phyloP scores from a whole-genome alignment of 2,888 invertebrate genomes.

The Fissipunctia ypsillon region DNA sequence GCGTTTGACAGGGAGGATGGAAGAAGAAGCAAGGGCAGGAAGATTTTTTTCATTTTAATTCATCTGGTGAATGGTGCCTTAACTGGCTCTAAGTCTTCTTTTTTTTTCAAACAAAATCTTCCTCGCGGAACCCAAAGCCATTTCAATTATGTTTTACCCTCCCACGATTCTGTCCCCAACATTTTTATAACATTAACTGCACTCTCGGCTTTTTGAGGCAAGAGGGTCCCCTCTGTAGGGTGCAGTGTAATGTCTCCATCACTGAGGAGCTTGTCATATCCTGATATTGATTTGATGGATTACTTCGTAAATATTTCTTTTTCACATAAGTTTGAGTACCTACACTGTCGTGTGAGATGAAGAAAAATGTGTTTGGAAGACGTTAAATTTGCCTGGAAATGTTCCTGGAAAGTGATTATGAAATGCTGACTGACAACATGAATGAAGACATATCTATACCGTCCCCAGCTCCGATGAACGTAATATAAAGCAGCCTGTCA shows the following conservation, averaged over 20 bases:
- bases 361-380: not conserved
- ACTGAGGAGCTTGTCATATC: constrained; percentile 55
- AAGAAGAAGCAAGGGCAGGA: too few species aligned
- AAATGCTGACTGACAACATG: not conserved
- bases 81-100: too few species aligned
- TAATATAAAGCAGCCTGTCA: constrained; percentile 18
- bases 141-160: constrained; percentile 13
- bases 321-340: constrained; percentile 5
- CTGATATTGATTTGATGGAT: constrained; percentile 71
- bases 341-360: too few species aligned
- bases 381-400: not conserved
- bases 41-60: not conserved
- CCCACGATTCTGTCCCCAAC: constrained; percentile 40
- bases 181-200: constrained; percentile 62
- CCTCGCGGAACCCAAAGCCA: constrained; percentile 47
- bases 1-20: too few species aligned
- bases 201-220: constrained; percentile 51
- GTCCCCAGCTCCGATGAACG: not conserved
- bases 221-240: constrained; percentile 68
- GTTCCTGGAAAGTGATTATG: not conserved
- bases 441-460: not conserved
- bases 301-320: constrained; percentile 35
- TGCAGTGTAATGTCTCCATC: constrained; percentile 72
- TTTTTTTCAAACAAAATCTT: not conserved
- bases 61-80: not conserved